Evolutionary conservation across 2,888 invertebrate genomes (phyloP).

Genomic region (Xestia c-nigrum): DNA sequence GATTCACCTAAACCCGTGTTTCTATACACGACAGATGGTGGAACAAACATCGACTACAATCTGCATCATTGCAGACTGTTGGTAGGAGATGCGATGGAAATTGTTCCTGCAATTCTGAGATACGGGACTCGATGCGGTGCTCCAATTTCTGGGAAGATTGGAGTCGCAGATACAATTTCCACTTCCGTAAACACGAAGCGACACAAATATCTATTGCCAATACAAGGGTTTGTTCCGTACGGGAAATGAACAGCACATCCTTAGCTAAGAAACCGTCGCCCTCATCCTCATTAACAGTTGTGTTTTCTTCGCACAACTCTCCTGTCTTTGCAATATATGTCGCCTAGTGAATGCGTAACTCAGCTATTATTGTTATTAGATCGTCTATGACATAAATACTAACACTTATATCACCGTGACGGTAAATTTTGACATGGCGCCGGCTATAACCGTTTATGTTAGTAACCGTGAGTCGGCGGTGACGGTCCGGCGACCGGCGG

Average conservation of each 20-base stretch:
- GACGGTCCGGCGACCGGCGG: conserved; percentile 49
- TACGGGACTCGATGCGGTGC: neutral
- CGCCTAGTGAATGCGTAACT: conserved; percentile 24
- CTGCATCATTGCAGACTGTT: conserved; percentile 3
- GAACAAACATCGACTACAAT: neutral
- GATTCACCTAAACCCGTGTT: conserved; percentile 43
- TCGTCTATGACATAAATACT: conserved; percentile 63
- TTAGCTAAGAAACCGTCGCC: neutral
- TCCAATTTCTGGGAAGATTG: neutral
- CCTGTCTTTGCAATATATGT: neutral
- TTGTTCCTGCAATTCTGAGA: neutral
- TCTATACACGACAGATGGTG: conserved; percentile 17
- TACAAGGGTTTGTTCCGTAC: conserved; percentile 5
- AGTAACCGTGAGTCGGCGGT: conserved; percentile 59
- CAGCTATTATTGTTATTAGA: conserved; percentile 49
- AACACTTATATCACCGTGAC: conserved; percentile 59
- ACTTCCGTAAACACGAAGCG: neutral
- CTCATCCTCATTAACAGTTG: conserved; percentile 15
- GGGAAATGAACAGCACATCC: conserved; percentile 10
- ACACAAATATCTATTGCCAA: neutral
- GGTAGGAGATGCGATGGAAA: neutral
- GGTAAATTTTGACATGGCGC: conserved; percentile 65
- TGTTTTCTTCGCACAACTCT: neutral
- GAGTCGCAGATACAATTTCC: conserved; percentile 5
- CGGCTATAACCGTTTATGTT: conserved; percentile 60